phyloP scores from a whole-genome alignment of 2,797 vertebrate genomes.

The Lepilemur ruficaudatus region DNA sequence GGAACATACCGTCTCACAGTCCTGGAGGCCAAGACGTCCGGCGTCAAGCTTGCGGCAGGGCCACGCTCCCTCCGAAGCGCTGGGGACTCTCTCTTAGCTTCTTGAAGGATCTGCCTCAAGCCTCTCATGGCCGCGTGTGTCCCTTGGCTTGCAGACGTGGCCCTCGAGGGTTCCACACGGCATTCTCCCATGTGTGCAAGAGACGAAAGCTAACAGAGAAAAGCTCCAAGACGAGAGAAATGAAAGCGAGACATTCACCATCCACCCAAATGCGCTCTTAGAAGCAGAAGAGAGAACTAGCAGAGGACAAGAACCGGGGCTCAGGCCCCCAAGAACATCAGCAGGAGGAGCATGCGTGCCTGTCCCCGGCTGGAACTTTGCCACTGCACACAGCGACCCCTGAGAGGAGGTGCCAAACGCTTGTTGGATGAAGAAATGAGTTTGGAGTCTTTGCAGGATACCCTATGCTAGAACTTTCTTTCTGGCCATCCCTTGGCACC shows the following conservation, averaged over 20 bases:
- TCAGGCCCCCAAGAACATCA: neutral
- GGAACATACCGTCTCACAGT: neutral
- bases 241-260: neutral
- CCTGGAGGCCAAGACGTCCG: neutral
- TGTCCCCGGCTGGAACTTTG: neutral
- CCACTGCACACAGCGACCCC: fast-evolving
- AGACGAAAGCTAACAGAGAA: neutral
- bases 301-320: too few species aligned
- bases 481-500: neutral
- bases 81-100: neutral
- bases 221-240: neutral
- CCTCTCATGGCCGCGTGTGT: fast-evolving
- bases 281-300: neutral
- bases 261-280: neutral
- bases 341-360: fast-evolving
- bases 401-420: neutral
- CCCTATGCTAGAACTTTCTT: neutral
- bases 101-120: neutral
- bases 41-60: neutral
- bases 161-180: fast-evolving
- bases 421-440: neutral
- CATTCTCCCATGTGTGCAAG: fast-evolving
- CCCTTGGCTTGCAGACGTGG: fast-evolving
- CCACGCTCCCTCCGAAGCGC: fast-evolving
- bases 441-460: neutral